A percentile compares a stretch with the other conserved stretches of the same genome.
These are phyloP conservation scores for Callorhinus ursinus DNA, from an alignment of 2,113 vertebrate species.

Conservation along the genomic window DNA sequence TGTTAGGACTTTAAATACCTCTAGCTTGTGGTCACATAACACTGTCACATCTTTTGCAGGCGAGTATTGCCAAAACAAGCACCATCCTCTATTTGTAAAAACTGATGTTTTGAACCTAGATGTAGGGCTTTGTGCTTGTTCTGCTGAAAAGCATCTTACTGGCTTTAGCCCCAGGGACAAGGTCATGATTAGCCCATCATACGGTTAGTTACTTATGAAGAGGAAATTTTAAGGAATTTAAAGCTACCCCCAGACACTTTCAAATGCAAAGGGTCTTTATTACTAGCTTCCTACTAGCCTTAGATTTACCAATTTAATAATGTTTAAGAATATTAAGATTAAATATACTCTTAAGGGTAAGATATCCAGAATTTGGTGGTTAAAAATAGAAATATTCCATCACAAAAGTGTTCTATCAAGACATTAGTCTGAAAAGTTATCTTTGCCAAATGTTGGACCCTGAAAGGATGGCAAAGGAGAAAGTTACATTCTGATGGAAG, in stretches of 20 bases:
- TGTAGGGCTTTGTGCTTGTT: not conserved
- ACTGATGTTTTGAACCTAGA: conserved; percentile 15
- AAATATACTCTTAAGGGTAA: not conserved
- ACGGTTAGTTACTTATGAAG: not conserved
- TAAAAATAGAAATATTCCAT: not conserved
- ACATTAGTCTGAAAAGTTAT: not conserved
- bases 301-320: conserved; percentile 8
- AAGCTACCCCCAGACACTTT: not conserved
- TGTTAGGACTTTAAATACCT: not conserved
- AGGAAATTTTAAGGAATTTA: not conserved
- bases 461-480: not conserved
- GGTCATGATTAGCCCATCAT: not conserved
- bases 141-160: not conserved
- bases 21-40: not conserved
- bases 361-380: not conserved
- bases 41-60: not conserved
- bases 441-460: not conserved
- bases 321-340: conserved; percentile 17
- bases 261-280: not conserved
- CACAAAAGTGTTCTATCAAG: not conserved
- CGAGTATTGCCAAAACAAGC: not conserved
- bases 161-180: not conserved
- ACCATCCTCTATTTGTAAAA: not conserved
- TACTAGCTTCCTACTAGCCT: not conserved
- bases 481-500: not conserved